Conservation (phyloP, 2,888 invertebrate species). For the Keiferia lycopersicella region DNA sequence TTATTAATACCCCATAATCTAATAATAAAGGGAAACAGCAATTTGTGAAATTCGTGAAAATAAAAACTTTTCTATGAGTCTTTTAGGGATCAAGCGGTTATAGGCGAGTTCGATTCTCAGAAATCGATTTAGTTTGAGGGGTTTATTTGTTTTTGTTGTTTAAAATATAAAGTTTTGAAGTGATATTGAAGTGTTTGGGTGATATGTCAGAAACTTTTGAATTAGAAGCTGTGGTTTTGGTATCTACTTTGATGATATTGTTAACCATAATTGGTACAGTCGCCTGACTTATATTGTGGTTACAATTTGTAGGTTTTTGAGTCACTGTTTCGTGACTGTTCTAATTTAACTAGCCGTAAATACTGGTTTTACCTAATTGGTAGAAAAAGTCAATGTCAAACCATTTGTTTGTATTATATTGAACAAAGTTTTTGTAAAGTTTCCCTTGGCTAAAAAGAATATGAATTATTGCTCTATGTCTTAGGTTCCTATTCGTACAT, state of each 20-base stretch:
- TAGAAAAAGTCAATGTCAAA: constrained; percentile 4
- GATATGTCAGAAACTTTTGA: not conserved
- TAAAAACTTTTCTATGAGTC: constrained; percentile 46
- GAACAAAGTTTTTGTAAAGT: not conserved
- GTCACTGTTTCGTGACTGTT: not conserved
- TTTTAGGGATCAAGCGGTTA: constrained; percentile 14
- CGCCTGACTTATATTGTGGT: constrained; percentile 21
- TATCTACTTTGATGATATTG: not conserved
- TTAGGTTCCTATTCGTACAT: no score
- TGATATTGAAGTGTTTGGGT: constrained; percentile 23
- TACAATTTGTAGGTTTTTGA: constrained; percentile 2
- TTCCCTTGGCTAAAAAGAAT: no score
- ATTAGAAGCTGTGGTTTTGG: not conserved
- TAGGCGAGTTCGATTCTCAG: constrained; percentile 44
- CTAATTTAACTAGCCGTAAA: not conserved
- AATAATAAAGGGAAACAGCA: constrained; percentile 51
- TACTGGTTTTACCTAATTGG: constrained; percentile 6
- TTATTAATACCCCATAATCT: constrained; percentile 67
- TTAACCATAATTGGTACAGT: constrained; percentile 5
- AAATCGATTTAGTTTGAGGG: constrained; percentile 36
- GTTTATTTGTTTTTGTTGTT: constrained; percentile 31
- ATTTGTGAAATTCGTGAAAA: constrained; percentile 59
- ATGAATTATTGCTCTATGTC: no score
- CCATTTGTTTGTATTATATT: not conserved
- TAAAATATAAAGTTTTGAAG: constrained; percentile 24